phyloP scores from a whole-genome alignment of 2,113 vertebrate genomes.

The Thinocorus orbignyianus region DNA sequence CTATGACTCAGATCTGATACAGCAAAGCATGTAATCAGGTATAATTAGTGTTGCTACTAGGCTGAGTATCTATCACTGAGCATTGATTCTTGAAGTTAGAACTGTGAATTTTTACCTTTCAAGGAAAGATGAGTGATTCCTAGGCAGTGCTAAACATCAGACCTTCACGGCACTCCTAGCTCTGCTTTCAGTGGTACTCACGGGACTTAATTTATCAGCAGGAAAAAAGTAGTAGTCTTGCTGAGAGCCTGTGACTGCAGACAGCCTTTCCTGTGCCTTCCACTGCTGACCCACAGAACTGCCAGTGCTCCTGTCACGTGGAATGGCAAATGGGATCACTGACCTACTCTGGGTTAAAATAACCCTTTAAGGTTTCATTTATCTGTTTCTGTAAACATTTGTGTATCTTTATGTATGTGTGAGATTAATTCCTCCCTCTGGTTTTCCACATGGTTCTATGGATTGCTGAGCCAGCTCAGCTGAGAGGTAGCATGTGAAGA shows the following conservation, averaged over 20 bases:
- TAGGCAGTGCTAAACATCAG: neutral
- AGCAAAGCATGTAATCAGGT: neutral
- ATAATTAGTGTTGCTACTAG: neutral
- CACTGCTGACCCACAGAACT: neutral
- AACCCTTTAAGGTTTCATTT: neutral
- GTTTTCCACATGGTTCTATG: neutral
- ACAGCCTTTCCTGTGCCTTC: neutral
- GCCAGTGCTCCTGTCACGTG: neutral
- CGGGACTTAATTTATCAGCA: neutral
- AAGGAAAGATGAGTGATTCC: neutral
- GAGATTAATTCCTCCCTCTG: neutral
- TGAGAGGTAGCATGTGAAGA: neutral
- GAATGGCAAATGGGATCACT: neutral
- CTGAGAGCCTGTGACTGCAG: neutral
- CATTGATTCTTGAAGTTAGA: neutral
- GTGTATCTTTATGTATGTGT: neutral
- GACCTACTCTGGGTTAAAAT: neutral
- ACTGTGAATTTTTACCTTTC: neutral
- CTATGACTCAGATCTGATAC: neutral
- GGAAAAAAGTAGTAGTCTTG: neutral
- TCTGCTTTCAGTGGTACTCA: neutral
- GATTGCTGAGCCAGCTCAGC: neutral
- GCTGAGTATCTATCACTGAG: neutral
- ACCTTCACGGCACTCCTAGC: neutral
- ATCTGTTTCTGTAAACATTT: neutral